These are phyloP conservation scores for Tipula helvola DNA, from an alignment of 2,888 invertebrate species.

Conservation along the genomic window DNA sequence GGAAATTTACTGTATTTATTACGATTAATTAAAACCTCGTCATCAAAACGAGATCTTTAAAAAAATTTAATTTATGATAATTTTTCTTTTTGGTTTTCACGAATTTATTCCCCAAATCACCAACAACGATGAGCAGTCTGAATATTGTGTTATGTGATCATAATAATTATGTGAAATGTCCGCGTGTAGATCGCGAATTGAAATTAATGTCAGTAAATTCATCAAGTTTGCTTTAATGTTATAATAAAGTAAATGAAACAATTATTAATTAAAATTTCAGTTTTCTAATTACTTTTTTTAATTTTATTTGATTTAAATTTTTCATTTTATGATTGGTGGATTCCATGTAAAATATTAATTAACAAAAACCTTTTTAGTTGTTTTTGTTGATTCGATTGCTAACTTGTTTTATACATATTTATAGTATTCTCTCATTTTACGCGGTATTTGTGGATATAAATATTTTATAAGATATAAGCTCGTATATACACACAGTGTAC, in stretches of 20 bases:
- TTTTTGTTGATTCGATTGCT: neutral
- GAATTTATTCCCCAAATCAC: neutral
- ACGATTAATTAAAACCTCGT: neutral
- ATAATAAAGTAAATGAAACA: neutral
- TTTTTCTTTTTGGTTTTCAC: neutral
- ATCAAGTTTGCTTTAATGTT: neutral
- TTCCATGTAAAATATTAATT: neutral
- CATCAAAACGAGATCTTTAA: neutral
- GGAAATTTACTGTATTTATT: neutral
- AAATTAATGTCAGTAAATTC: conserved; percentile 4
- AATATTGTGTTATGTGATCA: neutral
- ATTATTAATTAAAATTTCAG: neutral
- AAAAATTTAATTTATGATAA: neutral
- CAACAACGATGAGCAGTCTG: conserved; percentile 6
- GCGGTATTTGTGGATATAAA: too few relatives aligned
- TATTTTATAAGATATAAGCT: too few relatives aligned
- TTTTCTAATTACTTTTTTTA: neutral
- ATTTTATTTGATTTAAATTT: neutral
- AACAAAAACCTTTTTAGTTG: neutral
- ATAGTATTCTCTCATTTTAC: too few relatives aligned
- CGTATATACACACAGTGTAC: too few relatives aligned
- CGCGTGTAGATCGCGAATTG: neutral
- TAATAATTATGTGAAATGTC: neutral
- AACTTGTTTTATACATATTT: too few relatives aligned
- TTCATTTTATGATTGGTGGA: neutral